Base-by-base conservation (phyloP, 2,797 vertebrate species). In the Toxotes lorentzi region DNA sequence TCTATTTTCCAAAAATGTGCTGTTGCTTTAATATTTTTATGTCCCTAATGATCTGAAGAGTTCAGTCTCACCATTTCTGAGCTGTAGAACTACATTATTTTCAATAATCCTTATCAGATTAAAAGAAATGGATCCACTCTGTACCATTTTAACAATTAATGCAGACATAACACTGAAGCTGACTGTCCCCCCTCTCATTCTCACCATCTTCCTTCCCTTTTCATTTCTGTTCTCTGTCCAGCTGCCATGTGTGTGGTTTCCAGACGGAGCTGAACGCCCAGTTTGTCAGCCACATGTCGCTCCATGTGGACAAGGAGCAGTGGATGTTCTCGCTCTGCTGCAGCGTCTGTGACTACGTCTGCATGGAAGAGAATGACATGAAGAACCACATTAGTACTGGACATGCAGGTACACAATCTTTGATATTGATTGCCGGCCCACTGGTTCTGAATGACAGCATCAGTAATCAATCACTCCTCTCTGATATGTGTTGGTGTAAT, bases 261-360 rank as follows among this genome's bases (percentile, higher is more conserved):
- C 98, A 99, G 95, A 99, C 98, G 0, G 98, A 99, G 94, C 95
- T 98, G 92, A 99, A 99, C 10, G 97, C 97, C 93, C 98, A 99
- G 96, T 99, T 99, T 91, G 98, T 99, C 93, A 98, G 97, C 95
- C 98, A 99, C 95, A 99, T 99, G 98, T 99, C 98, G 7, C 97
- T 99, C 88, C 98, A 99, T 66, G 98, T 99, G 95, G 98, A 99
- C 94, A 98, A 98, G 95, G 98, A 99, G 94, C 98, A 99, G 95
- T 99, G 98, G 98, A 99, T 99, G 98, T 99, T 99, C 95, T 98
- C 98, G 0, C 97, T 99, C 85, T 99, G 98, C 95, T 99, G 98
- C 94, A 97, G 95, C 45, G 90, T 95, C 58, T 99, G 98, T 1
- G 97, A 99, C 91, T 99, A 97, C 77, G 97, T 98, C 93, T 98